phyloP scores from a whole-genome alignment of 2,113 vertebrate genomes.

The Tonatia bakeri region DNA sequence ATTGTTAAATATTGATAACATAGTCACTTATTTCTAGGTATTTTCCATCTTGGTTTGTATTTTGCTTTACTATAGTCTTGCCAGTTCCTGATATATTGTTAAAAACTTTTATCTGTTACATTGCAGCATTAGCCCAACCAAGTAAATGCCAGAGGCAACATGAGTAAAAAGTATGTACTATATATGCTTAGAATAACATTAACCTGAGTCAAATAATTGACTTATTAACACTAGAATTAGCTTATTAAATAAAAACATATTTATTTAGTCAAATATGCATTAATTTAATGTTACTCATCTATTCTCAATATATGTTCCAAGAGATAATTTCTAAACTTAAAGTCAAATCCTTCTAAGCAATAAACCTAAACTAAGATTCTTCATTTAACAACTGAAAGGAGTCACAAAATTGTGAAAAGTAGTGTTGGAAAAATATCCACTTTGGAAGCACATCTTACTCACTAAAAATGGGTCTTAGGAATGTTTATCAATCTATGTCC shows the following conservation, averaged over 20 bases:
- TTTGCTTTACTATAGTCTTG: not conserved
- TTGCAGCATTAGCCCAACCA: not conserved
- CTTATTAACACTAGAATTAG: not conserved
- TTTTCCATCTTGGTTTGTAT: not conserved
- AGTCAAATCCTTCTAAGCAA: not conserved
- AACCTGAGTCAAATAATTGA: not conserved
- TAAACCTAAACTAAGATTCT: not conserved
- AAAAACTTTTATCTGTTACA: not conserved
- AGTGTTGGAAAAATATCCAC: not conserved
- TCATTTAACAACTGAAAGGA: not conserved
- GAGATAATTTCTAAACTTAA: not conserved
- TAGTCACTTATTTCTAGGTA: not conserved
- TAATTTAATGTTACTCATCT: not conserved
- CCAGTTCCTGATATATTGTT: not conserved
- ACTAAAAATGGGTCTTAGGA: not conserved
- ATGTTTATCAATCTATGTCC: not conserved
- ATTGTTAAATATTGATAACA: not conserved
- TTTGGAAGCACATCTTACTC: not conserved
- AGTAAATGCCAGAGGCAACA: not conserved
- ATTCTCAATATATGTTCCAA: not conserved
- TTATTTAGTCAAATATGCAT: not conserved
- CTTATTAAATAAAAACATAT: not conserved
- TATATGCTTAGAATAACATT: not conserved
- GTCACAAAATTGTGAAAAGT: not conserved
- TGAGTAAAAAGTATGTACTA: not conserved